A percentile compares a stretch with the other conserved stretches of the same genome.
These are phyloP conservation scores for Oreochromis mossambicus DNA, from an alignment of 2,797 vertebrate species.

Conservation along the genomic window DNA sequence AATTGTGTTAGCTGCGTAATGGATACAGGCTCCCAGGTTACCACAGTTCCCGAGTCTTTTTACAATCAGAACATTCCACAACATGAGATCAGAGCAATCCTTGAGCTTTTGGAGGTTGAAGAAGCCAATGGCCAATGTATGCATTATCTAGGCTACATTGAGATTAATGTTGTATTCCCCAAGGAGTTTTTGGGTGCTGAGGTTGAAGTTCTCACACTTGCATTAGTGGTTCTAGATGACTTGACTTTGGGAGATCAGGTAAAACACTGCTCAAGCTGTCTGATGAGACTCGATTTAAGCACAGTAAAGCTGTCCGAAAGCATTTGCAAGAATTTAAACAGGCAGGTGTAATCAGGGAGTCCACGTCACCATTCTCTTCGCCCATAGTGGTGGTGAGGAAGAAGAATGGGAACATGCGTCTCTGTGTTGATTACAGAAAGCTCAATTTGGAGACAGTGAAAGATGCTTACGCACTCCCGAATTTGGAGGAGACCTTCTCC, in stretches of 20 bases:
- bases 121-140: not conserved
- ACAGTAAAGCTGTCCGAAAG: not conserved
- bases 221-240: not conserved
- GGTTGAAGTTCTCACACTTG: not conserved
- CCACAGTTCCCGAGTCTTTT: rapidly evolving
- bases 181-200: not conserved
- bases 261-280: rapidly evolving
- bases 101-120: not conserved
- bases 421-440: not conserved
- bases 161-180: not conserved
- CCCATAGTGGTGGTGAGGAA: not conserved
- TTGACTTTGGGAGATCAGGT: not conserved
- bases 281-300: not conserved
- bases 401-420: not conserved
- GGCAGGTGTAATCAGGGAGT: not conserved
- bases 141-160: not conserved
- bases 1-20: not conserved
- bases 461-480: not conserved
- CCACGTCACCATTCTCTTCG: not conserved
- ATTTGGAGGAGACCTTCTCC: not conserved
- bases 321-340: not conserved
- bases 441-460: not conserved
- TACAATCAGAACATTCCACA: not conserved
- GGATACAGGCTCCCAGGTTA: not conserved
- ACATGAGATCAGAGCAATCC: not conserved